These are phyloP conservation scores for Nymphalis c-album DNA, from an alignment of 2,888 invertebrate species.

Conservation along the genomic window DNA sequence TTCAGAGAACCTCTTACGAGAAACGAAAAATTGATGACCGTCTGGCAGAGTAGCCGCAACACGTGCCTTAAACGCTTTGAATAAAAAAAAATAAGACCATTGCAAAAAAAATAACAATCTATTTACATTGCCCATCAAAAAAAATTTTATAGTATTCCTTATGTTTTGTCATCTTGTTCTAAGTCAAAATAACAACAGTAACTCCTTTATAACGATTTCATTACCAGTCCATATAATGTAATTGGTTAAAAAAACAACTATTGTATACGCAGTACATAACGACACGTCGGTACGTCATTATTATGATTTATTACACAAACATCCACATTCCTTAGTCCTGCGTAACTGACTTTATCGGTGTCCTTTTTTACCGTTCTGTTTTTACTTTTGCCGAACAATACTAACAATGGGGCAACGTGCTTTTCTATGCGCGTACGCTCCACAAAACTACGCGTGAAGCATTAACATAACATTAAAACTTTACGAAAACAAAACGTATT, in stretches of 20 bases:
- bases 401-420: conserved; percentile 65
- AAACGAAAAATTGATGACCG: too few species aligned
- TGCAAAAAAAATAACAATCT: too few species aligned
- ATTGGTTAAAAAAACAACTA: not conserved
- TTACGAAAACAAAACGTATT: conserved; percentile 28
- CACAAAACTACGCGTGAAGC: conserved; percentile 70
- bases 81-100: too few species aligned
- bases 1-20: too few species aligned
- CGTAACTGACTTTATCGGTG: conserved; percentile 61
- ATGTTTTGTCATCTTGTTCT: too few species aligned
- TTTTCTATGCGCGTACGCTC: conserved; percentile 74
- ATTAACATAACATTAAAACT: conserved; percentile 47
- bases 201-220: too few species aligned
- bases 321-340: conserved; percentile 55
- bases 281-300: conserved; percentile 9
- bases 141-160: too few species aligned
- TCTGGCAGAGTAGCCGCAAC: too few species aligned
- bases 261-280: not conserved
- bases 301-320: conserved; percentile 41
- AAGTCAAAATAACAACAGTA: too few species aligned
- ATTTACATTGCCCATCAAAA: too few species aligned
- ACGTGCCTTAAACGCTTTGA: too few species aligned
- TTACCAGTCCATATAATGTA: too few species aligned
- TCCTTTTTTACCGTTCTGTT: conserved; percentile 55
- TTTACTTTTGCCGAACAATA: conserved; percentile 66